Evolutionary conservation across 2,113 vertebrate genomes (phyloP).

Genomic region (Alces alces): DNA sequence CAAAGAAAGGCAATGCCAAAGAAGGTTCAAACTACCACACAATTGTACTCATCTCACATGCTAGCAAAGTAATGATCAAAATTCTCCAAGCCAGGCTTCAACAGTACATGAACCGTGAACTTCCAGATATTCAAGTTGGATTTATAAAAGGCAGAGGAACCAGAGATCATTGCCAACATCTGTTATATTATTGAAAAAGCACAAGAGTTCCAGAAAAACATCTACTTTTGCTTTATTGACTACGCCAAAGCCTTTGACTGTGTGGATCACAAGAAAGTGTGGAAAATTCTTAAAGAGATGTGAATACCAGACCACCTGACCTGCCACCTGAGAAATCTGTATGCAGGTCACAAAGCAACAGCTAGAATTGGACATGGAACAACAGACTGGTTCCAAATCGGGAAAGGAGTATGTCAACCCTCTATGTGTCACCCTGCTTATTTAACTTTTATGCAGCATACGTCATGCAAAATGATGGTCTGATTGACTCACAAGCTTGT

Average conservation of each 20-base stretch:
- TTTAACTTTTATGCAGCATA: background rate
- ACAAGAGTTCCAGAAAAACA: background rate
- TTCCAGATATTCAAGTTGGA: background rate
- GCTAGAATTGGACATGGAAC: background rate
- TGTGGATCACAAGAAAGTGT: background rate
- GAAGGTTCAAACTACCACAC: background rate
- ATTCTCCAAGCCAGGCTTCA: background rate
- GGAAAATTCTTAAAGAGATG: background rate
- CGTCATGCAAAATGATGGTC: background rate
- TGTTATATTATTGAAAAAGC: background rate
- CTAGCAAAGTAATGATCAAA: background rate
- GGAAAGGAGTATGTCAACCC: background rate
- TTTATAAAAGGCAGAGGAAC: background rate
- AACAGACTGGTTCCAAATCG: background rate
- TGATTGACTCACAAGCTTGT: background rate
- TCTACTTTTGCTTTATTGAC: background rate
- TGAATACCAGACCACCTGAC: background rate
- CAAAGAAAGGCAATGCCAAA: background rate
- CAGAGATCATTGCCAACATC: background rate
- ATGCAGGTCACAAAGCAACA: background rate
- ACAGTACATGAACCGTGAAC: background rate
- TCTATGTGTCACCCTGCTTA: background rate
- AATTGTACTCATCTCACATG: background rate
- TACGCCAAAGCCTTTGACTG: background rate
- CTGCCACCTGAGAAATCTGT: background rate